Evolutionary conservation across 2,113 vertebrate genomes (phyloP).

Genomic region (Benitochromis conjunctus): DNA sequence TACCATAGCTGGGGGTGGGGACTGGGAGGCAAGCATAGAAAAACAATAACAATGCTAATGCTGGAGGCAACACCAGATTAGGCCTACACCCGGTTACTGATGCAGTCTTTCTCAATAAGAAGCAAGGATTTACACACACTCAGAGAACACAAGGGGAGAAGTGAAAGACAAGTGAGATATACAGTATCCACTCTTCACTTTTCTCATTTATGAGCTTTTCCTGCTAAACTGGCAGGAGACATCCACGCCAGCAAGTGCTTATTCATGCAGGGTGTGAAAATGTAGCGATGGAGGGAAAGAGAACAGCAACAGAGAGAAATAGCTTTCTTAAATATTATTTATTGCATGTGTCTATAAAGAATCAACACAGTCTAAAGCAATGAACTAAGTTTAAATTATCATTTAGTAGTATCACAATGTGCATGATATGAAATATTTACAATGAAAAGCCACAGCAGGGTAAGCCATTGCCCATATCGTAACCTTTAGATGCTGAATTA

Average conservation of each 20-base stretch:
- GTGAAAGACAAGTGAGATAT: conserved; percentile 1
- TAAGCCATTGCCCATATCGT: conserved; percentile 81
- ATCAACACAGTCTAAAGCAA: conserved; percentile 95
- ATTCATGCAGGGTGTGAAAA: neutral
- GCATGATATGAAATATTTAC: conserved; percentile 88
- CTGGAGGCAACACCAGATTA: conserved; percentile 17
- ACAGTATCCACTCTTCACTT: neutral
- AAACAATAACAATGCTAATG: conserved; percentile 66
- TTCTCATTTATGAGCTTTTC: neutral
- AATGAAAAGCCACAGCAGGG: conserved; percentile 92
- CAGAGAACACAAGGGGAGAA: neutral
- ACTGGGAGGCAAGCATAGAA: neutral
- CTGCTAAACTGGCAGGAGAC: neutral
- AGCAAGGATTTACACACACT: neutral
- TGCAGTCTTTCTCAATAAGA: conserved; percentile 5
- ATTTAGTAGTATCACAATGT: conserved; percentile 84
- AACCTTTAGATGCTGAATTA: conserved; percentile 85
- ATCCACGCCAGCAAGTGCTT: neutral
- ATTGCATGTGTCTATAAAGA: conserved; percentile 98
- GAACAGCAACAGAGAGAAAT: neutral
- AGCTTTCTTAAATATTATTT: conserved; percentile 94
- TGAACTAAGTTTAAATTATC: conserved; percentile 84
- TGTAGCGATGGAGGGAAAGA: neutral
- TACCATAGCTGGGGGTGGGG: conserved; percentile 52
- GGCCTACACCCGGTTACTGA: conserved; percentile 3